Evolutionary conservation across 30 jellyfish, hydroid and myxozoan genomes (phyloP), one percentile per base, ranked within the genome.

Genomic region (Clytia hemisphaerica): DNA sequence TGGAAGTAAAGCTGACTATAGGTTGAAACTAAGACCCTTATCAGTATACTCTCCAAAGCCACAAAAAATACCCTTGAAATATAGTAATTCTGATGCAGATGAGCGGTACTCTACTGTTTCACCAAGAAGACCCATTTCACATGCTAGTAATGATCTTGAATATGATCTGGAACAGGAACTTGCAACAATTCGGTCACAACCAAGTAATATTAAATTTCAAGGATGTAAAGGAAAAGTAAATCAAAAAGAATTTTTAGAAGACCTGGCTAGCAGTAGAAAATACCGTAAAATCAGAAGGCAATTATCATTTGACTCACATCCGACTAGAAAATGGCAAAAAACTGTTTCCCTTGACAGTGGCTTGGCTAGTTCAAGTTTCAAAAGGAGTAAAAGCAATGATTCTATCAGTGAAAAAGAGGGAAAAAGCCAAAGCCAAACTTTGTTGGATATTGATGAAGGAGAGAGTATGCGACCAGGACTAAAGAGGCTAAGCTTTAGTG

Each of bases 291-390:
- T 74, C 45, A 65, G 77, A 45, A 68, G 97, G 30, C 88, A 72
- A 63, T 61, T 88, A 16, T 88, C 97, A 47, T 88, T 88, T 75
- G 97, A 88, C 71, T 79, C 97, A 2, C 92, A 88, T 22, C 88
- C 85, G 5, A 72, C 84, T 2, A 45, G 44, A 35, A 45, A 63
- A 65, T 65, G 63, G 77, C 30, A 74, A 15, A 84, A 80, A 77
- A 73, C 93, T 1, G 45, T 69, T 30, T 75, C 93, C 26, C 88
- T 76, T 24, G 80, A 60, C 14, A 60, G 77, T 33, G 67, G 61
- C n/a, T 67, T 46, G 31, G 37, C 75, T 10, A 63, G 38, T n/a
- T 71, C 34, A n/a, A 58, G 59, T 21, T 40, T 35, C 31, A 38
- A 64, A 16, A 38, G 71, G 28, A 49, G 42, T 19, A 58, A 37